phyloP scores from a whole-genome alignment of 2,113 vertebrate species.

The Callipepla squamata region DNA sequence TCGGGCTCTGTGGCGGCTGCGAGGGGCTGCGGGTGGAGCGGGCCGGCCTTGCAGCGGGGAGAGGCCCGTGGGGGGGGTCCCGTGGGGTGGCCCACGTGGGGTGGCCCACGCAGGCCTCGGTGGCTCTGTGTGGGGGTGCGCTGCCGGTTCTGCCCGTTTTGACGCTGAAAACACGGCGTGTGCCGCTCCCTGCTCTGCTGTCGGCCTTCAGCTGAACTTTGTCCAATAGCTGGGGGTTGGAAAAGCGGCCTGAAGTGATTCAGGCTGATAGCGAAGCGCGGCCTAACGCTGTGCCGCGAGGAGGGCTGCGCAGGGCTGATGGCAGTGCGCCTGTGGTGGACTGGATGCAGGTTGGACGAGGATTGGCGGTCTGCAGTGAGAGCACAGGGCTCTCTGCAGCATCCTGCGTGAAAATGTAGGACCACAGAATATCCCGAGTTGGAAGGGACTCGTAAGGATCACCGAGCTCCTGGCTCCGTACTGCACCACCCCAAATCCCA shows the following conservation, averaged over 20 bases:
- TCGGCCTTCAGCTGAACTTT: constrained; percentile 33
- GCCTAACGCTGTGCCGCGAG: background rate
- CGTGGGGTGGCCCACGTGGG: too few species aligned
- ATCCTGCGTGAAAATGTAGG: background rate
- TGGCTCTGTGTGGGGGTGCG: too few species aligned
- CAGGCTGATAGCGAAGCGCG: background rate
- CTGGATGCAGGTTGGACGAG: too few species aligned
- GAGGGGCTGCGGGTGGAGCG: too few species aligned
- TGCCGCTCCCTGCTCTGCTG: background rate
- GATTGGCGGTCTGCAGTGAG: background rate
- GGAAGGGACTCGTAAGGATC: too few species aligned
- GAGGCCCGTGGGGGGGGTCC: too few species aligned
- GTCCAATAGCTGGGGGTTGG: background rate
- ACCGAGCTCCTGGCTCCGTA: too few species aligned
- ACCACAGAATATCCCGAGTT: too few species aligned
- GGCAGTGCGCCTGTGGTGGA: accelerated
- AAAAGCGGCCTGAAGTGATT: background rate
- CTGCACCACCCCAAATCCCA: too few species aligned
- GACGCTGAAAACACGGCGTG: background rate
- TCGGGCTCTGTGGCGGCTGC: background rate
- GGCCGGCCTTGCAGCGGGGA: background rate
- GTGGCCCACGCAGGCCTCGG: too few species aligned
- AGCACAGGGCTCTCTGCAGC: background rate
- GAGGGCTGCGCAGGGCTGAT: background rate
- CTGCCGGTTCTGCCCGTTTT: background rate